phyloP scores from a whole-genome alignment of 2,113 vertebrate genomes.

The Macrotis lagotis region DNA sequence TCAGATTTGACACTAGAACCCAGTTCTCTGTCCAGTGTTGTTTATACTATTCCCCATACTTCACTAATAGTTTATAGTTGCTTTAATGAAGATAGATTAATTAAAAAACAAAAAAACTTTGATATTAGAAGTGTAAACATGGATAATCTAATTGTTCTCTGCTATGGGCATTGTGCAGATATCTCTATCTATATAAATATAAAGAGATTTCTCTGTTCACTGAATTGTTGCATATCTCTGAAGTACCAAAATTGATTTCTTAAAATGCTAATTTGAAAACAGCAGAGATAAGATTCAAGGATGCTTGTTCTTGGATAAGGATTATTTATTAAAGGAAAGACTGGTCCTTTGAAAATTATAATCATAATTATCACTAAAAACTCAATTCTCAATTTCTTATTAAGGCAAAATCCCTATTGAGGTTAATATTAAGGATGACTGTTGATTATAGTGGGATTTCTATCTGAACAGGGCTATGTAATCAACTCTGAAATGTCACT shows the following conservation, averaged over 20 bases:
- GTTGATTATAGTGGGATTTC: conserved; percentile 72
- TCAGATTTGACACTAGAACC: background rate
- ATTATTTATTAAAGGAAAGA: conserved; percentile 78
- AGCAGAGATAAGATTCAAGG: conserved; percentile 76
- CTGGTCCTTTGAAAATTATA: conserved; percentile 77
- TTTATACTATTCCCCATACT: background rate
- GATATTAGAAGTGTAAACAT: conserved; percentile 33
- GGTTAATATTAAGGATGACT: conserved; percentile 59
- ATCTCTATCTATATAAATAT: conserved; percentile 52
- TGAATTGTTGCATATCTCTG: conserved; percentile 60
- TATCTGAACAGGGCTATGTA: conserved; percentile 64
- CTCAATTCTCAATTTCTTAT: conserved; percentile 76
- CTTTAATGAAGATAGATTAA: conserved; percentile 42
- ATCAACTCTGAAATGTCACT: conserved; percentile 74
- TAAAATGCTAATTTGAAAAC: conserved; percentile 76
- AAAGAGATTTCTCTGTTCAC: conserved; percentile 58
- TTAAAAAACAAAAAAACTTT: conserved; percentile 42
- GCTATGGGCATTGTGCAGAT: conserved; percentile 7
- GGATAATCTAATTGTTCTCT: conserved; percentile 36
- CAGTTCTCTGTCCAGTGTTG: background rate
- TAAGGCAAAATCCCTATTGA: conserved; percentile 74
- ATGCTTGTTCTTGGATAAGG: conserved; percentile 74
- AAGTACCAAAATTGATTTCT: conserved; percentile 73
- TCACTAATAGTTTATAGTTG: background rate
- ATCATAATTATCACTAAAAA: conserved; percentile 78